Conservation (phyloP, 2,888 invertebrate genomes). For the Drosophila ezoana region DNA sequence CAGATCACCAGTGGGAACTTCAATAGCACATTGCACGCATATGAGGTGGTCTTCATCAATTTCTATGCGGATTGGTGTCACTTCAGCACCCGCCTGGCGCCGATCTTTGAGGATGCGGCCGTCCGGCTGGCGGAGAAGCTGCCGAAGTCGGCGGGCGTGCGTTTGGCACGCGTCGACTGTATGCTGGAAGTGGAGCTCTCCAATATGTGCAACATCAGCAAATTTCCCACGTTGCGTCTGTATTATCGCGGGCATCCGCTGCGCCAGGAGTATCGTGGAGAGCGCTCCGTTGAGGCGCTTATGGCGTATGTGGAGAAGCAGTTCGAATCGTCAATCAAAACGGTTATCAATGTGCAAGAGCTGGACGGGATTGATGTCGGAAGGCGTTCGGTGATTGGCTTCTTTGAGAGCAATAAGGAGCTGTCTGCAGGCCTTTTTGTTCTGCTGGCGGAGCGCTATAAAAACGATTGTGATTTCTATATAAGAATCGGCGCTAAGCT, state of each 20-base stretch:
- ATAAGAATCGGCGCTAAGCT: constrained; percentile 18
- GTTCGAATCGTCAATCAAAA: constrained; percentile 14
- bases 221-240: constrained; percentile 54
- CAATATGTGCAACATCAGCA: constrained; percentile 37
- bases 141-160: constrained; percentile 20
- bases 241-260: constrained; percentile 46
- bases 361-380: constrained; percentile 30
- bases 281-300: constrained; percentile 52
- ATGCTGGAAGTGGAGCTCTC: constrained; percentile 27
- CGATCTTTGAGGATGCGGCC: constrained; percentile 56
- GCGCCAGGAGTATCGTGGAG: constrained; percentile 60
- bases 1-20: constrained; percentile 44
- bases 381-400: constrained; percentile 49
- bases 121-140: constrained; percentile 22
- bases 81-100: constrained; percentile 42
- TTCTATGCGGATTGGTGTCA: constrained; percentile 71
- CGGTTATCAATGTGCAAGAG: constrained; percentile 15
- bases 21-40: constrained; percentile 29
- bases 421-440: background rate
- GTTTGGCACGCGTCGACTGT: constrained; percentile 55
- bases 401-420: constrained; percentile 27
- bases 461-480: constrained; percentile 63
- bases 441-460: constrained; percentile 50
- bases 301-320: constrained; percentile 49
- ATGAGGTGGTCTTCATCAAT: constrained; percentile 59